Percentiles rank a stretch among this genome's conserved stretches.
Conservation (phyloP, 2,113 vertebrate species). For the Pogona vitticeps region DNA sequence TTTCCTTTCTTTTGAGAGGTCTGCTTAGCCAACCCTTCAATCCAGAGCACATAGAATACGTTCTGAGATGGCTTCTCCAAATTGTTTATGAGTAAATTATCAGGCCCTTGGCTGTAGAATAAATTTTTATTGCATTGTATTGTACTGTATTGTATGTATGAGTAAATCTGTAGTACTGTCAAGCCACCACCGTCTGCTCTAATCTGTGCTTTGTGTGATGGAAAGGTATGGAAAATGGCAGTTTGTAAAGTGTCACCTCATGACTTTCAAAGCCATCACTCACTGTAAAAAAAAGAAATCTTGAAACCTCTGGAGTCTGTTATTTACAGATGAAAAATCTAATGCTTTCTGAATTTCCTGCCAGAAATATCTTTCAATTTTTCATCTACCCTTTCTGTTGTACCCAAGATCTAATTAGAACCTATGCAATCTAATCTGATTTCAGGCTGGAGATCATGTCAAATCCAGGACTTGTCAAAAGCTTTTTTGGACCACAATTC, state of each 20-base stretch:
- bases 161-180: not conserved
- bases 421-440: not conserved
- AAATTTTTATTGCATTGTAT: no score
- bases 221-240: not conserved
- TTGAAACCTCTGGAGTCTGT: not conserved
- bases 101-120: no score
- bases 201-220: not conserved
- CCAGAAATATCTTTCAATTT: not conserved
- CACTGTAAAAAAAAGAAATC: not conserved
- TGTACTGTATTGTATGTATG: no score
- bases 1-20: not conserved
- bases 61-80: not conserved
- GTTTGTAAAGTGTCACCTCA: not conserved
- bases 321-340: not conserved
- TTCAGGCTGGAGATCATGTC: not conserved
- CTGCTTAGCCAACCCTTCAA: not conserved
- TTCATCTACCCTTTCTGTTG: not conserved
- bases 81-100: not conserved
- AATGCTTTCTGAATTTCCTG: not conserved
- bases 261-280: not conserved
- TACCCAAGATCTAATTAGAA: not conserved
- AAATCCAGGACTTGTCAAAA: no score
- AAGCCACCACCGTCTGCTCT: not conserved
- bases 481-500: no score
- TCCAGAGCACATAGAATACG: not conserved